These are phyloP conservation scores for Drosophila parthenogenetica DNA, from an alignment of 2,888 invertebrate species.

Conservation along the genomic window DNA sequence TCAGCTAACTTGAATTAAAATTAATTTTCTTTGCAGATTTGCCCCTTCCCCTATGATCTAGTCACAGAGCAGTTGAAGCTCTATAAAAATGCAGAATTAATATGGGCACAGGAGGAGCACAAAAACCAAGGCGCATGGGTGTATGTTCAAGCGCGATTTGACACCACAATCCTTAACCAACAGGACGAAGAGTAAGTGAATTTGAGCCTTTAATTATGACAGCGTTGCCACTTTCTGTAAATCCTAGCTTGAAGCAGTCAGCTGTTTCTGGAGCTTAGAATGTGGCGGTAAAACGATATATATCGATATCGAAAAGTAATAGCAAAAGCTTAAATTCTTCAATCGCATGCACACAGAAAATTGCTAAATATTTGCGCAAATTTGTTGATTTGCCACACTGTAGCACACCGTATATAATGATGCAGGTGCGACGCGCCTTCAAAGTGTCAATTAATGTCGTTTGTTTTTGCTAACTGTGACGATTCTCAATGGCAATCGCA, in stretches of 20 bases:
- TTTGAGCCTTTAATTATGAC: background rate
- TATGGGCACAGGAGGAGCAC: slow-evolving; percentile 94
- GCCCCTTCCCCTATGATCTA: slow-evolving; percentile 94
- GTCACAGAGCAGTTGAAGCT: slow-evolving; percentile 88
- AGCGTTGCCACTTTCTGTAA: background rate
- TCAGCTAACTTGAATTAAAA: background rate
- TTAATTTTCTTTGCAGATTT: slow-evolving; percentile 78
- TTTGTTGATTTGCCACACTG: slow-evolving; percentile 27
- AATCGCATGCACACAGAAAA: background rate
- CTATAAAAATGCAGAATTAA: slow-evolving; percentile 89
- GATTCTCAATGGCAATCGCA: slow-evolving; percentile 19
- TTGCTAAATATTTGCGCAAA: background rate
- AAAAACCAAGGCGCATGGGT: slow-evolving; percentile 93
- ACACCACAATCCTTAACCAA: slow-evolving; percentile 87
- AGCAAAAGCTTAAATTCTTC: background rate
- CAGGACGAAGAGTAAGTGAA: slow-evolving; percentile 56
- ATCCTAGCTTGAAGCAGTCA: no score
- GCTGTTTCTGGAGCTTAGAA: background rate
- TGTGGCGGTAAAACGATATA: background rate
- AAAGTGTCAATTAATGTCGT: slow-evolving; percentile 63
- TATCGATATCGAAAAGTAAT: background rate
- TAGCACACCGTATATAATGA: slow-evolving; percentile 43
- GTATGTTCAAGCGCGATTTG: slow-evolving; percentile 89
- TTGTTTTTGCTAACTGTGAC: slow-evolving; percentile 38
- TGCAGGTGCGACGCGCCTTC: slow-evolving; percentile 78